phyloP scores from a whole-genome alignment of 1,140 invertebrate species.

The Heliconius hewitsoni region DNA sequence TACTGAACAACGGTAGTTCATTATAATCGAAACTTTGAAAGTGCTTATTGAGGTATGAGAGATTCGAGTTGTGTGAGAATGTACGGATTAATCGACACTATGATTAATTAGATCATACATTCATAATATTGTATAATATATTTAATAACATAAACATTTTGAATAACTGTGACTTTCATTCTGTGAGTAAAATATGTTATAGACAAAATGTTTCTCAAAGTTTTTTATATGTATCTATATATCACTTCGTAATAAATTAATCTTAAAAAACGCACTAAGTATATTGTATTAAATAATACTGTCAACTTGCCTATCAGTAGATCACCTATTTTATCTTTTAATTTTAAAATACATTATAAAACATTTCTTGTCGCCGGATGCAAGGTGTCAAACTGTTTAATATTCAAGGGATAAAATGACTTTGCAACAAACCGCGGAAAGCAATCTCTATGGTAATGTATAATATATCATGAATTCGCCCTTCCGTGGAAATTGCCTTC shows the following conservation, averaged over 20 bases:
- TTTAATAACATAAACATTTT: no score
- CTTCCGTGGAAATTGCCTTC: constrained; percentile 3
- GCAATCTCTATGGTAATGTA: constrained; percentile 6
- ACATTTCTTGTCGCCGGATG: background rate
- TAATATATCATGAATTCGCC: constrained; percentile 8
- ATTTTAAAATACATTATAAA: background rate
- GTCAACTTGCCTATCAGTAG: no score
- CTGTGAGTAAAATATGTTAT: no score
- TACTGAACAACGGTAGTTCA: background rate
- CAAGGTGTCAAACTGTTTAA: background rate
- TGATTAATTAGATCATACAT: background rate
- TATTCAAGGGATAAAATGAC: constrained; percentile 11
- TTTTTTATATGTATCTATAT: no score
- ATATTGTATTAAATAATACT: no score
- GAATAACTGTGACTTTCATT: no score
- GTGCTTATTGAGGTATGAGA: background rate
- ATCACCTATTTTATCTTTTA: no score
- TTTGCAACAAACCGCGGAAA: background rate
- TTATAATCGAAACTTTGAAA: constrained; percentile 9
- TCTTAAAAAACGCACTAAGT: no score
- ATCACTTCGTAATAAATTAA: no score
- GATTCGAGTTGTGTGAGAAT: background rate
- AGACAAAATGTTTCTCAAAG: no score
- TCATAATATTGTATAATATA: background rate
- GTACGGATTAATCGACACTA: background rate